Evolutionary conservation across 2,888 invertebrate species (phyloP), one percentile per base, ranked within the genome.

Genomic region (Micropterix aruncella): DNA sequence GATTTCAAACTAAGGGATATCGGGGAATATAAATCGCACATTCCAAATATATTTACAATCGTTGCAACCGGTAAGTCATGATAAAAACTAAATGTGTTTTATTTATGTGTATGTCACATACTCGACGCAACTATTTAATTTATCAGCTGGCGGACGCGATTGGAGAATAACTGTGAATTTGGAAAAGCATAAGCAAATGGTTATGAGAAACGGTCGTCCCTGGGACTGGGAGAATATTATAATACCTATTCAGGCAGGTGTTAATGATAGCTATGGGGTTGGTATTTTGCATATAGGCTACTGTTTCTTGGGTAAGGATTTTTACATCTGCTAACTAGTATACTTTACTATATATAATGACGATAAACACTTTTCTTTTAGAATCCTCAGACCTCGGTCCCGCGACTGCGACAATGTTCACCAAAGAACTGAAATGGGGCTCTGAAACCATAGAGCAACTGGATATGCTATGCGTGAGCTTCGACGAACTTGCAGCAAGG

Each of bases 21-120:
- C 47, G 70, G 65, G 19, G 66, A 71, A 54, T 49, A 59, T 52
- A 58, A 45, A 42, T 53, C 60, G 45, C 57, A 53, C 19, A 55
- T 75, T 47, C 75, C 76, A 0, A 61, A 63, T 27, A 59, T 58
- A 16, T 69, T 72, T 51, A 63, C 65, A 0, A 60, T 75, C 44
- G 66, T 69, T 53, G 62, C 75, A 48, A 56, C 55, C 55, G 65
- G 75, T 75, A 63, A 63, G 62, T n/a, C n/a, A n/a, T n/a, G n/a
- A n/a, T n/a, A n/a, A n/a, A n/a, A n/a, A n/a, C n/a, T n/a, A n/a
- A n/a, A n/a, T n/a, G n/a, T n/a, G 14, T 15, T 18, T 36, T 12
- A 3, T 44, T 19, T 2, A 18, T 44, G 42, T n/a, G n/a, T n/a
- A n/a, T n/a, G n/a, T n/a, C n/a, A n/a, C n/a, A n/a, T n/a, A n/a